These are phyloP conservation scores for Leptinotarsa undecemlineata DNA, from an alignment of 1,140 invertebrate genomes.

Conservation along the genomic window DNA sequence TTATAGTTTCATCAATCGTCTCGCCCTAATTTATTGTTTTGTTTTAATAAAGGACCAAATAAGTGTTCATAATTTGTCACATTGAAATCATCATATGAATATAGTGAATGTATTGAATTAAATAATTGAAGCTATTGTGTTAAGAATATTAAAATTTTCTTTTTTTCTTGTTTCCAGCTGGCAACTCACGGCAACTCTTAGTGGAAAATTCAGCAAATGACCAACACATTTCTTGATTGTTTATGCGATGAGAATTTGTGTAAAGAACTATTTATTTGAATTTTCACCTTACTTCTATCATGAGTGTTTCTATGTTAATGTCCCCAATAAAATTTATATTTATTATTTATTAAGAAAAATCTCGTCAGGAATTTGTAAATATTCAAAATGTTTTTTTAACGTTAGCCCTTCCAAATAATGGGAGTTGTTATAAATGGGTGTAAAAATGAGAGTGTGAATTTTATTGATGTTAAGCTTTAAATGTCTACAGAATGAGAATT, in stretches of 20 bases:
- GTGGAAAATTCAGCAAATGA: conserved; percentile 22
- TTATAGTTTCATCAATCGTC: too few relatives aligned
- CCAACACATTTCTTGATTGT: conserved; percentile 22
- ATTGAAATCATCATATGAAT: conserved; percentile 1
- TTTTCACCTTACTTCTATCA: not conserved
- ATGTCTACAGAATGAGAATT: conserved; percentile 11
- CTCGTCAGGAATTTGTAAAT: not conserved
- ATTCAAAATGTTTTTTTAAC: not conserved
- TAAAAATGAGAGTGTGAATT: conserved; percentile 4
- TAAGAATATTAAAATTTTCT: not conserved
- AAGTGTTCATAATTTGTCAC: not conserved
- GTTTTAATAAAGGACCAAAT: not conserved
- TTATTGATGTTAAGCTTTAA: conserved; percentile 21
- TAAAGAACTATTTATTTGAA: conserved; percentile 10
- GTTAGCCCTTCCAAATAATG: not conserved
- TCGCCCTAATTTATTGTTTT: not conserved
- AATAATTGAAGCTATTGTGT: not conserved
- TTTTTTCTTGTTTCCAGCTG: conserved; percentile 20
- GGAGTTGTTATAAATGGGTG: not conserved
- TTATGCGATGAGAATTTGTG: not conserved
- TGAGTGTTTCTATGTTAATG: not conserved
- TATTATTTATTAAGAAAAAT: conserved; percentile 4
- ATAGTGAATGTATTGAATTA: not conserved
- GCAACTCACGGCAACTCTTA: conserved; percentile 21
- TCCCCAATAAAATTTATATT: not conserved